phyloP scores from a whole-genome alignment of 2,888 invertebrate species.

The Hetaerina titia region DNA sequence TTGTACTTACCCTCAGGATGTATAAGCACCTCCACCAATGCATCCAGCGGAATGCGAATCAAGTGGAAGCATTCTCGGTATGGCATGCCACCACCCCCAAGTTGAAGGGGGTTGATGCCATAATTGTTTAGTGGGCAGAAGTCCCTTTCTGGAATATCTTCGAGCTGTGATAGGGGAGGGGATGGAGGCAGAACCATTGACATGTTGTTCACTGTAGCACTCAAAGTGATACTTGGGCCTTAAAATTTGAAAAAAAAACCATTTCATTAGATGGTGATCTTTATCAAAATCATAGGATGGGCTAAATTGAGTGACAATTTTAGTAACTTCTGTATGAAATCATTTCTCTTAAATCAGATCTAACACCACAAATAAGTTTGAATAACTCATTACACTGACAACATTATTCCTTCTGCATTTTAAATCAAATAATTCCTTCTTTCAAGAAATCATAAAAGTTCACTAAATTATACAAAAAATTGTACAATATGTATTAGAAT shows the following conservation, averaged over 20 bases:
- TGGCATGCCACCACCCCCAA: background rate
- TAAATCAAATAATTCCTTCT: too few relatives aligned
- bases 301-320: too few relatives aligned
- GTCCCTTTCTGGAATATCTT: background rate
- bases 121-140: background rate
- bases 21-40: slow-evolving; percentile 69
- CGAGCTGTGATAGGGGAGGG: slow-evolving; percentile 70
- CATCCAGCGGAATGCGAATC: slow-evolving; percentile 69
- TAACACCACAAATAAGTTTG: too few relatives aligned
- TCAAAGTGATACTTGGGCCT: slow-evolving; percentile 19
- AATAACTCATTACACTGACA: too few relatives aligned
- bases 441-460: too few relatives aligned
- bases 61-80: slow-evolving; percentile 68
- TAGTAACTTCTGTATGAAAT: too few relatives aligned
- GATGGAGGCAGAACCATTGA: slow-evolving; percentile 69
- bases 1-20: slow-evolving; percentile 48
- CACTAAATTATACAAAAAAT: too few relatives aligned
- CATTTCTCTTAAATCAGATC: too few relatives aligned
- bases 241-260: background rate
- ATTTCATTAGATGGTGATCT: background rate
- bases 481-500: too few relatives aligned
- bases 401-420: too few relatives aligned
- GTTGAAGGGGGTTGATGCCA: background rate
- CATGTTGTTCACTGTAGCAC: slow-evolving; percentile 70
- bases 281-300: too few relatives aligned